Conservation (phyloP, 2,888 invertebrate genomes). For the Leucozona laternaria region DNA sequence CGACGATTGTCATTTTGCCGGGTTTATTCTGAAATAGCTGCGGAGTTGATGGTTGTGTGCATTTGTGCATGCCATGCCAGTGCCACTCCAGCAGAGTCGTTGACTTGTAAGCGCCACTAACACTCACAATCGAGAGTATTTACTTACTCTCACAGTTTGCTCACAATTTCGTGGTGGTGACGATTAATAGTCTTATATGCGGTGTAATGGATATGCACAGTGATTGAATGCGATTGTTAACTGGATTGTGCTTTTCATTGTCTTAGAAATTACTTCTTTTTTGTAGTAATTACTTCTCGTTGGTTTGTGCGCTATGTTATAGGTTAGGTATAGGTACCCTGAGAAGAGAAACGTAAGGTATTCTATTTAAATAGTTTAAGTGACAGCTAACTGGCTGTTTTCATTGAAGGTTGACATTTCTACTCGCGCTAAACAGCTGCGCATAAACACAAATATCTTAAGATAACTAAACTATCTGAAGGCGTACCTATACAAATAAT, state of each 20-base stretch:
- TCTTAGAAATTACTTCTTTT: slow-evolving; percentile 67
- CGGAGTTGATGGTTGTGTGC: slow-evolving; percentile 39
- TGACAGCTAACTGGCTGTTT: slow-evolving; percentile 47
- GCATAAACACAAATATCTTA: slow-evolving; percentile 33
- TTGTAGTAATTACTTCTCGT: slow-evolving; percentile 62
- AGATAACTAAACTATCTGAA: slow-evolving; percentile 16
- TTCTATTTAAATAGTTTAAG: neutral
- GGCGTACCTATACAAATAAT: slow-evolving; percentile 3
- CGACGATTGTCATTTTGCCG: slow-evolving; percentile 59
- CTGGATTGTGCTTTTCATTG: slow-evolving; percentile 75
- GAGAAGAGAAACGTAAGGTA: slow-evolving; percentile 8
- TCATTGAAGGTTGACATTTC: slow-evolving; percentile 58
- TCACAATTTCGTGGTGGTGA: slow-evolving; percentile 39
- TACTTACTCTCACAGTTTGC: slow-evolving; percentile 23
- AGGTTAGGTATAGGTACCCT: neutral
- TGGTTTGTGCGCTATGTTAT: neutral
- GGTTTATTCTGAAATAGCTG: slow-evolving; percentile 36
- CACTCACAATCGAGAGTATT: slow-evolving; percentile 33
- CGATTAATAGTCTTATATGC: slow-evolving; percentile 64
- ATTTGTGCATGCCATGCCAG: slow-evolving; percentile 23
- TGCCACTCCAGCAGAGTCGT: slow-evolving; percentile 62
- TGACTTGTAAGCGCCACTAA: slow-evolving; percentile 75
- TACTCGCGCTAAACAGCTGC: slow-evolving; percentile 58
- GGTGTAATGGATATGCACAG: slow-evolving; percentile 65
- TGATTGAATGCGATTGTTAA: slow-evolving; percentile 73